Percentiles rank a stretch among this genome's conserved stretches.
These are phyloP conservation scores for Sisyra nigra DNA, from an alignment of 2,888 invertebrate genomes.

Conservation along the genomic window DNA sequence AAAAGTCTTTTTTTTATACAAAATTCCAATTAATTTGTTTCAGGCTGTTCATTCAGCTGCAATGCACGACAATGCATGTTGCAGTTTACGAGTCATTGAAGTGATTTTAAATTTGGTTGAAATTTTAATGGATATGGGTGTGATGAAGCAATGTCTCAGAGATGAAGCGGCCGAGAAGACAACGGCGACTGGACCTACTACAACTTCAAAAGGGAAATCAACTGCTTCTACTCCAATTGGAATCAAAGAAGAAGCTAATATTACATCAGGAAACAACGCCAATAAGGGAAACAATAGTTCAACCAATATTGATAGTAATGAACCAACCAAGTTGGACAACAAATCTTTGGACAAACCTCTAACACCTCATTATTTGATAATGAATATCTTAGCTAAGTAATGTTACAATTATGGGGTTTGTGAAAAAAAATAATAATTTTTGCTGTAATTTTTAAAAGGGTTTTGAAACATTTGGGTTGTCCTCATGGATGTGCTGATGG, in stretches of 20 bases:
- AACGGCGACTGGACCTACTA: slow-evolving; percentile 6
- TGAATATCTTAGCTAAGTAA: slow-evolving; percentile 50
- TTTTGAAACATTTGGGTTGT: slow-evolving; percentile 83
- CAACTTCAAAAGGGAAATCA: slow-evolving; percentile 2
- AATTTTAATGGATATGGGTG: slow-evolving; percentile 77
- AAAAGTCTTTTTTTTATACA: background rate
- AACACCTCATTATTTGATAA: slow-evolving; percentile 52
- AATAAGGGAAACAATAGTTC: background rate
- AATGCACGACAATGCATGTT: slow-evolving; percentile 66
- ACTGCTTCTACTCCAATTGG: background rate
- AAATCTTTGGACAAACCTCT: slow-evolving; percentile 31
- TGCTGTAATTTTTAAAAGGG: slow-evolving; percentile 35
- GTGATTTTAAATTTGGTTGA: slow-evolving; percentile 85
- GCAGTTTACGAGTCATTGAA: slow-evolving; percentile 80
- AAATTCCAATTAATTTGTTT: slow-evolving; percentile 14
- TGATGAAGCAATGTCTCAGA: slow-evolving; percentile 42
- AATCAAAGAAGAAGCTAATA: slow-evolving; percentile 1
- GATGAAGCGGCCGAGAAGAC: slow-evolving; percentile 28
- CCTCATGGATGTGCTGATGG: slow-evolving; percentile 84
- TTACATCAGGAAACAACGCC: slow-evolving; percentile 8
- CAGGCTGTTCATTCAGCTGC: slow-evolving; percentile 79
- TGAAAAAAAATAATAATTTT: background rate
- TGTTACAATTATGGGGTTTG: slow-evolving; percentile 37
- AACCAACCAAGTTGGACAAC: slow-evolving; percentile 18
- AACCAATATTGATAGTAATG: background rate